A percentile compares a stretch with the other conserved stretches of the same genome.
Conservation (phyloP, 2,888 invertebrate species). For the Diarsia dahlii region DNA sequence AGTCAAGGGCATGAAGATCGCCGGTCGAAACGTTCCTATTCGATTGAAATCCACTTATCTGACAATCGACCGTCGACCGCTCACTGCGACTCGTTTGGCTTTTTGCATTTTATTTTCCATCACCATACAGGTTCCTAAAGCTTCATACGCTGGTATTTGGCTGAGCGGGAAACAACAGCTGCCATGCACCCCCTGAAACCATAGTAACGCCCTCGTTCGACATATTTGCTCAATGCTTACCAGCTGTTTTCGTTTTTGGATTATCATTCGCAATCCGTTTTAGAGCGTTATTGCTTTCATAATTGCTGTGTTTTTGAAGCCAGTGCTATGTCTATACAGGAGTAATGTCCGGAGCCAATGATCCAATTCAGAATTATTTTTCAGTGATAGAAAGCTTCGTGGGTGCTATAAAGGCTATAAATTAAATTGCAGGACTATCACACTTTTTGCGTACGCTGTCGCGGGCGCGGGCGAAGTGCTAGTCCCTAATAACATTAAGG, state of each 20-base stretch:
- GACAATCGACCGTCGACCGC: slow-evolving; percentile 40
- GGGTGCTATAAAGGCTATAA: no score
- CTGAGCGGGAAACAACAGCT: slow-evolving; percentile 30
- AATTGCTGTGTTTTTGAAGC: background rate
- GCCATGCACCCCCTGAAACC: slow-evolving; percentile 46
- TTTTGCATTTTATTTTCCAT: slow-evolving; percentile 39
- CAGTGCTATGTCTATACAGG: no score
- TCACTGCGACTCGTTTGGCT: slow-evolving; percentile 38
- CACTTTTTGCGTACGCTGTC: no score
- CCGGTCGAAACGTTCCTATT: slow-evolving; percentile 34
- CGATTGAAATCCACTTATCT: slow-evolving; percentile 50
- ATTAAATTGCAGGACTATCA: no score
- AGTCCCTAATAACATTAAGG: background rate
- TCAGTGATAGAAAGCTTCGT: no score
- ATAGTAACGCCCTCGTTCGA: slow-evolving; percentile 49
- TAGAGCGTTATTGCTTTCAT: background rate
- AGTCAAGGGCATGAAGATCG: slow-evolving; percentile 73
- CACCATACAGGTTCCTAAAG: slow-evolving; percentile 36
- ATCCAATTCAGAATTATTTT: no score
- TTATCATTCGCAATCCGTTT: slow-evolving; percentile 6
- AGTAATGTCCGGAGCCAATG: no score
- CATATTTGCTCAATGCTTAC: slow-evolving; percentile 12
- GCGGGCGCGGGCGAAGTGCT: no score
- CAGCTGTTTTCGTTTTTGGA: slow-evolving; percentile 4
- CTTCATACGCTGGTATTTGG: slow-evolving; percentile 19